A percentile compares a stretch with the other conserved stretches of the same genome.
phyloP scores from a whole-genome alignment of 2,888 invertebrate species.

The Drosophila diplacantha region DNA sequence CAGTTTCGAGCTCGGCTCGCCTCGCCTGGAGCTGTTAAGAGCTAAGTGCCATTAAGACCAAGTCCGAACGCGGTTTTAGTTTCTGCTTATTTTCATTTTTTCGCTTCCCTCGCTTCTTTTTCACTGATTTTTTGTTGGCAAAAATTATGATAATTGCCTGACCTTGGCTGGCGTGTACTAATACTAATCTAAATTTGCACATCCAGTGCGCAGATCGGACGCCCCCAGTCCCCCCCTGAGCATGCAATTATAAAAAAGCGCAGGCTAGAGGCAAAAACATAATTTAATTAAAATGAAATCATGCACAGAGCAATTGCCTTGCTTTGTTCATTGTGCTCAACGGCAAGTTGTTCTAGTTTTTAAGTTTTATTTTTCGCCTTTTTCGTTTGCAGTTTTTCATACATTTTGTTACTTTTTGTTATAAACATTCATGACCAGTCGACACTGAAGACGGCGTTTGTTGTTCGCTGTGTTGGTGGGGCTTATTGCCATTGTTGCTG shows the following conservation, averaged over 20 bases:
- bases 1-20: slow-evolving; percentile 55
- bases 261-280: slow-evolving; percentile 55
- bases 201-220: slow-evolving; percentile 38
- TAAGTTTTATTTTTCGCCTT: slow-evolving; percentile 39
- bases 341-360: slow-evolving; percentile 69
- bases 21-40: slow-evolving; percentile 35
- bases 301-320: slow-evolving; percentile 71
- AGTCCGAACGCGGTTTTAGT: slow-evolving; percentile 31
- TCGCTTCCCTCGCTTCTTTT: slow-evolving; percentile 32
- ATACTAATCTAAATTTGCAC: slow-evolving; percentile 64
- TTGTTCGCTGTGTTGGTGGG: slow-evolving; percentile 15
- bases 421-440: slow-evolving; percentile 62
- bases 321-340: slow-evolving; percentile 68
- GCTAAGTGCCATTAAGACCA: slow-evolving; percentile 66
- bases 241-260: slow-evolving; percentile 66
- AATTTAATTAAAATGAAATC: slow-evolving; percentile 73
- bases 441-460: slow-evolving; percentile 62
- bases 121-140: slow-evolving; percentile 1
- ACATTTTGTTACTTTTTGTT: slow-evolving; percentile 11
- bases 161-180: slow-evolving; percentile 62
- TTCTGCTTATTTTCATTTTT: slow-evolving; percentile 33
- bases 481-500: slow-evolving; percentile 17
- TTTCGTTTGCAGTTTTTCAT: slow-evolving; percentile 2
- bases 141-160: slow-evolving; percentile 68
- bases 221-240: slow-evolving; percentile 24